These are phyloP conservation scores for Dissostichus mawsoni DNA, from an alignment of 2,113 vertebrate genomes.

Conservation along the genomic window DNA sequence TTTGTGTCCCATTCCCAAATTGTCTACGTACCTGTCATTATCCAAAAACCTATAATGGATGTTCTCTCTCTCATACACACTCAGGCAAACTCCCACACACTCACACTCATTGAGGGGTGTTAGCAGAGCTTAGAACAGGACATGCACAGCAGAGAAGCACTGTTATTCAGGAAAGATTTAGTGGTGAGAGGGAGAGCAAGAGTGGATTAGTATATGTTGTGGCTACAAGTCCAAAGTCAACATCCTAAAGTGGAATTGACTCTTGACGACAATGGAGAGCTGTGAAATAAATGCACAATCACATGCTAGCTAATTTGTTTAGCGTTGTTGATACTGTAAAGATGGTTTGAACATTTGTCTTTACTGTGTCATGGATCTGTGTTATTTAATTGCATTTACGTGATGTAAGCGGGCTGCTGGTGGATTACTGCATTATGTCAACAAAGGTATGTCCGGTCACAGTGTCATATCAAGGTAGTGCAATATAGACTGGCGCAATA, in stretches of 20 bases:
- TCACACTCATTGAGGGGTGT: conserved; percentile 45
- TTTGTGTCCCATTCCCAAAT: conserved; percentile 57
- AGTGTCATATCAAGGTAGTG: conserved; percentile 19
- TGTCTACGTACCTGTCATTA: conserved; percentile 41
- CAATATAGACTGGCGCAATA: conserved; percentile 7
- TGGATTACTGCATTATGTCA: conserved; percentile 43
- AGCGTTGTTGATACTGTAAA: not conserved
- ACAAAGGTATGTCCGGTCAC: conserved; percentile 16
- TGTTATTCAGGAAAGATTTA: conserved; percentile 72
- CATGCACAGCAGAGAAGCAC: conserved; percentile 59
- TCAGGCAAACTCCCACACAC: not conserved
- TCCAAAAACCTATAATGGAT: conserved; percentile 19
- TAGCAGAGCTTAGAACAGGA: conserved; percentile 66
- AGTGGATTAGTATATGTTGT: conserved; percentile 64
- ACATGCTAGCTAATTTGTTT: not conserved
- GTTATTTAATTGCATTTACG: not conserved
- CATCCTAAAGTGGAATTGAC: conserved; percentile 40
- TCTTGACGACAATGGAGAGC: conserved; percentile 17
- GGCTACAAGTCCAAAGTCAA: conserved; percentile 45
- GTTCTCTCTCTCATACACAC: not conserved
- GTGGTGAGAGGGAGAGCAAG: conserved; percentile 39
- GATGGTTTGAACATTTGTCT: not conserved
- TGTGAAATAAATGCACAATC: conserved; percentile 11
- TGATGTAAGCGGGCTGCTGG: conserved; percentile 5
- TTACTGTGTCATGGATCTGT: conserved; percentile 6